Percentiles rank a stretch among this genome's conserved stretches.
phyloP scores from a whole-genome alignment of 2,888 invertebrate species.

The Drosophila melanosoma region DNA sequence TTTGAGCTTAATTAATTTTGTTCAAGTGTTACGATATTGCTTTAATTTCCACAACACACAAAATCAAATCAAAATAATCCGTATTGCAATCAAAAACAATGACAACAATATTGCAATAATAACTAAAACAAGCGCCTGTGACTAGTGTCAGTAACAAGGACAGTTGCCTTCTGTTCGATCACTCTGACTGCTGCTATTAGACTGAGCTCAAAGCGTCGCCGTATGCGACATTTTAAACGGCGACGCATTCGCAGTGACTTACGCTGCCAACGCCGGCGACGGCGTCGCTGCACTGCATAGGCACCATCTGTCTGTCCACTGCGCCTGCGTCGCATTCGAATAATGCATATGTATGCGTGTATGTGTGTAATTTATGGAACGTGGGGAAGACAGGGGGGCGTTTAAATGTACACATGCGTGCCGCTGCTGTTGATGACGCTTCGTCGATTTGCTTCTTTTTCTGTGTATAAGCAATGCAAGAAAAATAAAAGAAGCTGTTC shows the following conservation, averaged over 20 bases:
- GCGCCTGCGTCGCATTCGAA: conserved; percentile 35
- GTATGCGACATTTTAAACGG: conserved; percentile 68
- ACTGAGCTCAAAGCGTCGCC: conserved; percentile 64
- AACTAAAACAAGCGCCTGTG: conserved; percentile 4
- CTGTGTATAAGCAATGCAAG: conserved; percentile 26
- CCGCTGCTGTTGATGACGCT: conserved; percentile 26
- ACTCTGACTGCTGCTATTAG: conserved; percentile 59
- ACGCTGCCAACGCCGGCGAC: conserved; percentile 29
- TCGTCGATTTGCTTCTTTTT: conserved; percentile 7
- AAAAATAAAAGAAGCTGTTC: conserved; percentile 53
- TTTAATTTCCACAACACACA: not conserved
- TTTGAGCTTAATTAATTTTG: not conserved
- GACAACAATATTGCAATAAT: not conserved
- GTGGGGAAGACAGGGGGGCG: conserved; percentile 8
- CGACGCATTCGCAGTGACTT: conserved; percentile 31
- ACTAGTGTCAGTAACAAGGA: conserved; percentile 23
- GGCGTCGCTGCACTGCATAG: conserved; percentile 30
- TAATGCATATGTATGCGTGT: conserved; percentile 7
- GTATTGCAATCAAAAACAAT: conserved; percentile 1
- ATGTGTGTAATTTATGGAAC: not conserved
- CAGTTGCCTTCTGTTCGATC: conserved; percentile 35
- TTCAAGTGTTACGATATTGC: not conserved
- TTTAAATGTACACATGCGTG: conserved; percentile 28
- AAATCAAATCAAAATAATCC: conserved; percentile 10
- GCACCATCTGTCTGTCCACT: conserved; percentile 8